A percentile compares a stretch with the other conserved stretches of the same genome.
These are phyloP conservation scores for Coleophora deauratella DNA, from an alignment of 2,888 invertebrate genomes.

Conservation along the genomic window DNA sequence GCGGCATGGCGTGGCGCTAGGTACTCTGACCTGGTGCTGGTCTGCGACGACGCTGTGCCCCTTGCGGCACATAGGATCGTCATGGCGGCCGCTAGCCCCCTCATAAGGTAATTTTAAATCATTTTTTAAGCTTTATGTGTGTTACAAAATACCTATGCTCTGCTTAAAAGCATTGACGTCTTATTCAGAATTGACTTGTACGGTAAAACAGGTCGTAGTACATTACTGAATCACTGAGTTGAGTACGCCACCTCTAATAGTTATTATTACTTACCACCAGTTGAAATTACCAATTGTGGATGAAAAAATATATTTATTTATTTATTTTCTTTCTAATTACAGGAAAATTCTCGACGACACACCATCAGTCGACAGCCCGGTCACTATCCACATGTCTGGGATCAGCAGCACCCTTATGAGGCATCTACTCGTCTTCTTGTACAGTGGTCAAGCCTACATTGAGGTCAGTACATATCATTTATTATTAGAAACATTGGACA, in stretches of 20 bases:
- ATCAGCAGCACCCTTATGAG: slow-evolving; percentile 86
- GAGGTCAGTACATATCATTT: slow-evolving; percentile 73
- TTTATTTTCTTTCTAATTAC: too few species aligned
- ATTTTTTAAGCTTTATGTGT: background rate
- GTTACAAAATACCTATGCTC: too few species aligned
- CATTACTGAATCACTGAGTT: too few species aligned
- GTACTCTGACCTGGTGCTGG: slow-evolving; percentile 89
- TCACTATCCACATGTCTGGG: slow-evolving; percentile 89
- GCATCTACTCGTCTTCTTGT: slow-evolving; percentile 87
- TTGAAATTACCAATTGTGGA: too few species aligned
- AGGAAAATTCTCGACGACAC: slow-evolving; percentile 83
- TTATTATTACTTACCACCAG: too few species aligned
- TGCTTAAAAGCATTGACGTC: too few species aligned
- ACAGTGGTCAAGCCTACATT: slow-evolving; percentile 88
- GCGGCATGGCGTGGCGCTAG: slow-evolving; percentile 91
- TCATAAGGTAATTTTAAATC: slow-evolving; percentile 76
- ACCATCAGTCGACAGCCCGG: slow-evolving; percentile 79
- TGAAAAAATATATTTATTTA: too few species aligned
- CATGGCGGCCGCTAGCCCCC: slow-evolving; percentile 89
- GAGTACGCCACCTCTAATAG: too few species aligned
- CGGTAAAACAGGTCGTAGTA: too few species aligned
- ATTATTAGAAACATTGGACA: too few species aligned
- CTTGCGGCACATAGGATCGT: slow-evolving; percentile 89
- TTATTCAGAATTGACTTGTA: too few species aligned
- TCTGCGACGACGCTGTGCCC: slow-evolving; percentile 88